These are phyloP conservation scores for Melipona bicolor DNA, from an alignment of 2,888 invertebrate species.

Conservation along the genomic window DNA sequence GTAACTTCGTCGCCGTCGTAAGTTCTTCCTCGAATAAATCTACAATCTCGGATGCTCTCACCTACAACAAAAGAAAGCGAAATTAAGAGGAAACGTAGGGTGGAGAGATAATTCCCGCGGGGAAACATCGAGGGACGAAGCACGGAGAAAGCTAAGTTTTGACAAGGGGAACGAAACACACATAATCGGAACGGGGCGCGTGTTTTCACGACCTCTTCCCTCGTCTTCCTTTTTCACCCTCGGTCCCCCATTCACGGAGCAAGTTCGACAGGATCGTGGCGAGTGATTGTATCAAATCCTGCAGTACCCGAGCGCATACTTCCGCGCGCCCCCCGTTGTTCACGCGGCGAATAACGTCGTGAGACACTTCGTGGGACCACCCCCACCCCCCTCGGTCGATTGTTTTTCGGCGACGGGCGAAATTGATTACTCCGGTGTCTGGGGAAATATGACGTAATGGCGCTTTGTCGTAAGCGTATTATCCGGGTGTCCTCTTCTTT, in stretches of 20 bases:
- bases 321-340: conserved; percentile 10
- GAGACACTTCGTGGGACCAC: conserved; percentile 35
- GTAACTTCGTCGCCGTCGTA: neutral
- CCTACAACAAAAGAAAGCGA: neutral
- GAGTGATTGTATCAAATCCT: conserved; percentile 44
- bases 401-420: conserved; percentile 52
- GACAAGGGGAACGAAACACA: neutral
- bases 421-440: conserved; percentile 60
- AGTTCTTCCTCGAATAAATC: neutral
- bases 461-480: conserved; percentile 59
- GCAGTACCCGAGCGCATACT: conserved; percentile 11
- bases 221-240: neutral
- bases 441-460: conserved; percentile 66
- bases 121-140: conserved; percentile 10
- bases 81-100: neutral
- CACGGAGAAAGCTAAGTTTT: conserved; percentile 7
- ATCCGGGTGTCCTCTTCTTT: conserved; percentile 19
- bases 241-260: neutral
- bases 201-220: conserved; percentile 1
- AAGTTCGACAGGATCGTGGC: conserved; percentile 36
- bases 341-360: conserved; percentile 24
- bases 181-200: neutral
- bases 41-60: neutral
- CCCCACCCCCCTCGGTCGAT: conserved; percentile 15
- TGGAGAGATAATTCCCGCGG: neutral